Evolutionary conservation across 2,888 invertebrate species (phyloP).

Genomic region (Thecocarcelia acutangulata): DNA sequence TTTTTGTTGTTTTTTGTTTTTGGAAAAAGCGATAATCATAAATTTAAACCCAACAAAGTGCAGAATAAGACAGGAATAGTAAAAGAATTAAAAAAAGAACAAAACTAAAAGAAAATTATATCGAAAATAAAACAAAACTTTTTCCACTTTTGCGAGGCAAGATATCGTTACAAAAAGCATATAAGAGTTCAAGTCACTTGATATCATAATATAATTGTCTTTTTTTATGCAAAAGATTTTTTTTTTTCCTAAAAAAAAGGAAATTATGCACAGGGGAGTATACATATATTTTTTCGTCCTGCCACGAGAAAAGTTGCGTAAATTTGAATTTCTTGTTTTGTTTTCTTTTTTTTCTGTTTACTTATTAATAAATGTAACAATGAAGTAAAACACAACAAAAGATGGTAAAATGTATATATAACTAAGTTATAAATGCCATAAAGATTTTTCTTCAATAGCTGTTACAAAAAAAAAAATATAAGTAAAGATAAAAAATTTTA

Average conservation of each 20-base stretch:
- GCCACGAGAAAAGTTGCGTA: conserved; percentile 20
- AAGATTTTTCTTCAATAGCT: neutral
- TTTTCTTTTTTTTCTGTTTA: conserved; percentile 9
- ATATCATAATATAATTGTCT: conserved; percentile 63
- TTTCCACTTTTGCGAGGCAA: conserved; percentile 58
- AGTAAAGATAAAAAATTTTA: conserved; percentile 22
- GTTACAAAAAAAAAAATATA: conserved; percentile 13
- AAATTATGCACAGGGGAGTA: conserved; percentile 66
- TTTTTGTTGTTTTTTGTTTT: conserved; percentile 24
- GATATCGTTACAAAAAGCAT: conserved; percentile 31
- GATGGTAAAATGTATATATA: conserved; percentile 46
- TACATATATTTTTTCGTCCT: conserved; percentile 34
- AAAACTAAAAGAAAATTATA: conserved; percentile 36
- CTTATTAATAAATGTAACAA: conserved; percentile 51
- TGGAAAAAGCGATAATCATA: conserved; percentile 68
- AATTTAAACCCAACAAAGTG: conserved; percentile 62
- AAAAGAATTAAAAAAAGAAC: conserved; percentile 53
- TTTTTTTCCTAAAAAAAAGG: conserved; percentile 21
- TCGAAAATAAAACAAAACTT: conserved; percentile 61
- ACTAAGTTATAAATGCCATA: conserved; percentile 2
- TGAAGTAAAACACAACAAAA: conserved; percentile 52
- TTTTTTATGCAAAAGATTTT: conserved; percentile 29
- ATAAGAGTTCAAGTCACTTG: conserved; percentile 42
- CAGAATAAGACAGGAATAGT: conserved; percentile 25
- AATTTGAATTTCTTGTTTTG: conserved; percentile 27